Evolutionary conservation across 1,140 invertebrate species (phyloP).

Genomic region (Anastrepha ludens): DNA sequence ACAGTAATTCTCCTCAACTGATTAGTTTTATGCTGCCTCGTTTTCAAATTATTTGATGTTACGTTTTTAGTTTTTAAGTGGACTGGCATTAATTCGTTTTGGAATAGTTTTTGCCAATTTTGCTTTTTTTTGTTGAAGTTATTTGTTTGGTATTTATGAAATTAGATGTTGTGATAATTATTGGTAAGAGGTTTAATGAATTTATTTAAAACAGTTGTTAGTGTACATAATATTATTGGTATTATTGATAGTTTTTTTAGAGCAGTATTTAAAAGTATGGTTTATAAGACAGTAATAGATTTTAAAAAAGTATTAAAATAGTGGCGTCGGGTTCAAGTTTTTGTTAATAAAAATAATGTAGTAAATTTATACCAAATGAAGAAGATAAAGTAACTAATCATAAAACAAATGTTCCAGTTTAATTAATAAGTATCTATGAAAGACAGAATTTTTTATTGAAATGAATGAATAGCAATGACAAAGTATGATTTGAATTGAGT

Average conservation of each 20-base stretch:
- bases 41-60: too few species aligned
- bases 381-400: constrained; percentile 13
- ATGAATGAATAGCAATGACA: background rate
- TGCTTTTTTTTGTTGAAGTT: too few species aligned
- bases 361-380: background rate
- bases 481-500: background rate
- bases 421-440: background rate
- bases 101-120: too few species aligned
- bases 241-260: constrained; percentile 43
- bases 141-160: too few species aligned
- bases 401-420: background rate
- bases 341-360: background rate
- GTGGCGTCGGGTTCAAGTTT: constrained; percentile 75
- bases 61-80: too few species aligned
- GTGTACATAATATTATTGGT: too few species aligned
- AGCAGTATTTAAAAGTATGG: constrained; percentile 34
- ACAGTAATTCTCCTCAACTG: too few species aligned
- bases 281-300: constrained; percentile 1
- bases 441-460: background rate
- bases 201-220: too few species aligned
- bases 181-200: background rate
- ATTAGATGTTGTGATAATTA: background rate
- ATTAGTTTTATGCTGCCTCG: too few species aligned
- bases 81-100: too few species aligned
- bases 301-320: constrained; percentile 59